Evolutionary conservation across 2,888 invertebrate species (phyloP).

Genomic region (Ferdinandea cuprea): DNA sequence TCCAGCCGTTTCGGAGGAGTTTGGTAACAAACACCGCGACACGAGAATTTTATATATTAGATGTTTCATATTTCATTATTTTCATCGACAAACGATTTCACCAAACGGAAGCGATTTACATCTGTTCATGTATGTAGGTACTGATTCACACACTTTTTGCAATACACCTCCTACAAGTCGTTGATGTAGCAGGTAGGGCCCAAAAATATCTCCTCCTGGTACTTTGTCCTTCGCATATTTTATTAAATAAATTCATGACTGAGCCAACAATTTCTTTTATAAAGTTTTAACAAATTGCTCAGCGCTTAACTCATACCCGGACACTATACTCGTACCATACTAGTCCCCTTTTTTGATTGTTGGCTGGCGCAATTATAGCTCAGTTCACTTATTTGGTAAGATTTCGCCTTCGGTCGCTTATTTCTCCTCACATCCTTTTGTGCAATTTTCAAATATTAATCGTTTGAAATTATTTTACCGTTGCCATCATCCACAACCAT

Average conservation of each 20-base stretch:
- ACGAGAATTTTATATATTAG: slow-evolving; percentile 10
- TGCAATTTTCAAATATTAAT: slow-evolving; percentile 45
- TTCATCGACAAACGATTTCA: too few relatives aligned
- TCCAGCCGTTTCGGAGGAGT: slow-evolving; percentile 11
- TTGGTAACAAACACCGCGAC: neutral
- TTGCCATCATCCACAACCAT: slow-evolving; percentile 1
- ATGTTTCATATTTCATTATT: too few relatives aligned
- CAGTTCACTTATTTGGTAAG: slow-evolving; percentile 26
- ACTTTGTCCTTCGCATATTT: neutral
- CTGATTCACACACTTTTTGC: too few relatives aligned
- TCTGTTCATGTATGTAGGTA: too few relatives aligned
- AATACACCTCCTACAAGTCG: too few relatives aligned
- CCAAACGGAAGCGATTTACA: too few relatives aligned
- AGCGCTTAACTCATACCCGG: neutral
- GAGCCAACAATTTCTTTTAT: neutral
- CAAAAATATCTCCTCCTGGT: neutral
- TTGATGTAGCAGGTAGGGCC: too few relatives aligned
- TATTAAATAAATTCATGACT: neutral
- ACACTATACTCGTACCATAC: neutral
- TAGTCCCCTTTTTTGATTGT: neutral
- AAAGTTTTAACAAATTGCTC: slow-evolving; percentile 10
- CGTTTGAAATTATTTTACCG: slow-evolving; percentile 42
- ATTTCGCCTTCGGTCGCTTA: slow-evolving; percentile 2
- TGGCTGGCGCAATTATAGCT: neutral
- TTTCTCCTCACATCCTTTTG: slow-evolving; percentile 20